phyloP scores from a whole-genome alignment of 1,140 invertebrate species.

The Eulimnadia texana region DNA sequence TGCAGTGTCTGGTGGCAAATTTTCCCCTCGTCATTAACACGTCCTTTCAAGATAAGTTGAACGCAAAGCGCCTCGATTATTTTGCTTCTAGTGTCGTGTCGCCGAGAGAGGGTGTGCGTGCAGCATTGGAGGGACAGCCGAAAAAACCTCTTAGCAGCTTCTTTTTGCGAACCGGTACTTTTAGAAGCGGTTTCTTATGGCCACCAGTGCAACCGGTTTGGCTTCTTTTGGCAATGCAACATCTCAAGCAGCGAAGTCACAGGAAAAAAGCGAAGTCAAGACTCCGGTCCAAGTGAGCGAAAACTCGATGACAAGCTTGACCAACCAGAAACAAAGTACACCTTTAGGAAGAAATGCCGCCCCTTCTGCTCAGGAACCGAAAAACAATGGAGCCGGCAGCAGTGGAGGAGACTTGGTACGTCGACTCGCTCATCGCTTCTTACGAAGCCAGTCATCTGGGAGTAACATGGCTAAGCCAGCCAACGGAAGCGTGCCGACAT shows the following conservation, averaged over 20 bases:
- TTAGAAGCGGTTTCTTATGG: not conserved
- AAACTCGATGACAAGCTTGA: not conserved
- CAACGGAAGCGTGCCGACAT: conserved; percentile 2
- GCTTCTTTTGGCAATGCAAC: not conserved
- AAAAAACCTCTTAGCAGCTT: too few relatives aligned
- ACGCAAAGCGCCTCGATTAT: not conserved
- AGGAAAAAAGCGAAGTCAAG: too few relatives aligned
- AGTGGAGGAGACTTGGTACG: not conserved
- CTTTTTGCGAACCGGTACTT: not conserved
- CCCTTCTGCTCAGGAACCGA: not conserved
- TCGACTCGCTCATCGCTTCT: conserved; percentile 2
- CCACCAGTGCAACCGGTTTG: not conserved
- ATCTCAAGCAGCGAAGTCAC: too few relatives aligned
- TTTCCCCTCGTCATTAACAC: not conserved
- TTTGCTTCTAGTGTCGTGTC: not conserved
- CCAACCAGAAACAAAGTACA: not conserved
- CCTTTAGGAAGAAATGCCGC: not conserved
- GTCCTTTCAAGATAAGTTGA: not conserved
- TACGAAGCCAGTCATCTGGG: not conserved
- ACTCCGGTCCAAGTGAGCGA: not conserved
- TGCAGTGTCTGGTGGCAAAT: not conserved
- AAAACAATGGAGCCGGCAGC: not conserved
- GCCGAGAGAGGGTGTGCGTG: too few relatives aligned
- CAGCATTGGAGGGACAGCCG: too few relatives aligned
- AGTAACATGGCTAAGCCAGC: conserved; percentile 1